Conservation (phyloP, 1,140 invertebrate species). For the Drosophila orosa region DNA sequence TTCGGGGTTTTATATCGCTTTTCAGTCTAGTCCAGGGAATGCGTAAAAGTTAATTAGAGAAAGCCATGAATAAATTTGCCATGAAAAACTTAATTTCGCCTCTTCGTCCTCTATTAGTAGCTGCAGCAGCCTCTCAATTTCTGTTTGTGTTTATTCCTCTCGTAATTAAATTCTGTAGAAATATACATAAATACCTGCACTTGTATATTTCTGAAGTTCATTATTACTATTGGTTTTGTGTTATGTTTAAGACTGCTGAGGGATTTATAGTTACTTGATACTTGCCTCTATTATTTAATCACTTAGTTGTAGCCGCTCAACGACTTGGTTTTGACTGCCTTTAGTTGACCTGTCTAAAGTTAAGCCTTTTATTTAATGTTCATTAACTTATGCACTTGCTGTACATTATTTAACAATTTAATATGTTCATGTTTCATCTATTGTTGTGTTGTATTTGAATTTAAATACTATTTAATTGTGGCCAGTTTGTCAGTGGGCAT, state of each 20-base stretch:
- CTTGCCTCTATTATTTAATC: background rate
- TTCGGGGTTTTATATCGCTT: constrained; percentile 40
- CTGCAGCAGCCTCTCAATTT: constrained; percentile 18
- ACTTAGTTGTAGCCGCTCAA: background rate
- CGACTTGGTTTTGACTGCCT: background rate
- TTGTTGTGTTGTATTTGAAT: background rate
- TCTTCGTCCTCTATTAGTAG: background rate
- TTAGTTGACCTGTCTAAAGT: background rate
- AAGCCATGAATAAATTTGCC: constrained; percentile 49
- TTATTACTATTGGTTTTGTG: background rate
- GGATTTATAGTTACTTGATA: background rate
- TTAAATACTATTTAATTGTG: constrained; percentile 29
- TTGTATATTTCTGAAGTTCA: background rate
- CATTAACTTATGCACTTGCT: background rate
- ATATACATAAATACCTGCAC: background rate
- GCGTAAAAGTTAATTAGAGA: constrained; percentile 69
- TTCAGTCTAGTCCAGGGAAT: constrained; percentile 34
- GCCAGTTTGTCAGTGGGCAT: constrained; percentile 10
- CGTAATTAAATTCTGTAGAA: background rate
- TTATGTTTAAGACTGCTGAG: constrained; percentile 1
- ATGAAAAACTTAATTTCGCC: constrained; percentile 39
- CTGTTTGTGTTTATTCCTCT: constrained; percentile 4
- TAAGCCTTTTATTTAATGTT: background rate
- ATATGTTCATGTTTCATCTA: background rate
- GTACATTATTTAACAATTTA: constrained; percentile 15